Base-by-base conservation (phyloP, 2,797 vertebrate genomes). In the Chelmon rostratus region DNA sequence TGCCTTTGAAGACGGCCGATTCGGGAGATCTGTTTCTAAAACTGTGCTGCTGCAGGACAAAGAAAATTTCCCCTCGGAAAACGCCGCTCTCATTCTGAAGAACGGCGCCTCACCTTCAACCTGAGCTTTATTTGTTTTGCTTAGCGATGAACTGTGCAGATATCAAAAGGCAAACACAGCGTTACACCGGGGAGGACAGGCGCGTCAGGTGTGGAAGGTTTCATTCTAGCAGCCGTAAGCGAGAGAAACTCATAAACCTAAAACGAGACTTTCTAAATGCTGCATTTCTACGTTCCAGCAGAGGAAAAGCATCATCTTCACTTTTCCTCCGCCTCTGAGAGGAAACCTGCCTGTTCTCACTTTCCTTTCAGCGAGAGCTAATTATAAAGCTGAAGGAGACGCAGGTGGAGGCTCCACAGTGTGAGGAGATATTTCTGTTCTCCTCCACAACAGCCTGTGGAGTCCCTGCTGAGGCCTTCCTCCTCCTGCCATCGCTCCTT, bases 391-490 rank as follows among this genome's bases (percentile, higher is more conserved):
- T 52, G 85, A 66, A 76, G 65, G 74, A 76, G 76, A 67, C 38
- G 85, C 83, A 80, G 86, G 71, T 78, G 77, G 86, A 84, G 77
- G 58, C 47, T 69, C 76, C 56, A 8, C 76, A 28, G 84, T 23
- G 76, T 80, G 85, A 62, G 61, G 74, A 67, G 76, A 78, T 61
- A 71, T 82, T 84, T 70, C 82, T 84, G 71, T 74, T 79, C 82
- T 81, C 73, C 79, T 78, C 91, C 63, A 93, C 85, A 33, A 78
- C 76, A 72, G 86, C 82, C 79, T 91, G 93, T 67, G 53, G 67
- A 89, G 68, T 73, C 83, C 52, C 86, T 73, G 63, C 82, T 72
- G 88, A n/a, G 76, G 62, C 73, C 57, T 59, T 35, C 77, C 58
- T 61, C 71, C 69, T 28, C 50, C 68, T 70, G 61, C 78, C 64